These are phyloP conservation scores for Tokudaia muenninki DNA, from an alignment of 2,797 vertebrate species.

Conservation along the genomic window DNA sequence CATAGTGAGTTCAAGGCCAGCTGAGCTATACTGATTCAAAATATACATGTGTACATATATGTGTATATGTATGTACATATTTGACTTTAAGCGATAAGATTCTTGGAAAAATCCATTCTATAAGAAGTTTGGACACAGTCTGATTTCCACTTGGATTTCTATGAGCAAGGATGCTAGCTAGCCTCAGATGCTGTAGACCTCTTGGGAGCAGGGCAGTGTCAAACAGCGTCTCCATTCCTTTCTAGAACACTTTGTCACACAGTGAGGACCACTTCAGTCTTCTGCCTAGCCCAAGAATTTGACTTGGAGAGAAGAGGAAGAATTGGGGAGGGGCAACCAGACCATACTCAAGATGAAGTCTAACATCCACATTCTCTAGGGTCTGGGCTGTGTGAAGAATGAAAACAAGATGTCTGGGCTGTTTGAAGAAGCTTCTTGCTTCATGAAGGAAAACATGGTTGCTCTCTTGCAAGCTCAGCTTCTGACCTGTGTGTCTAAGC, in stretches of 20 bases:
- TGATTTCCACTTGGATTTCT: background rate
- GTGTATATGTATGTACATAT: background rate
- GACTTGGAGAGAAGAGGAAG: slow-evolving; percentile 14
- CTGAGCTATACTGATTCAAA: background rate
- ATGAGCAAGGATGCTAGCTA: background rate
- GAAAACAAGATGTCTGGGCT: no score
- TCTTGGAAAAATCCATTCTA: background rate
- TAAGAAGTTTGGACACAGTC: background rate
- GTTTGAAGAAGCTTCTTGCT: background rate
- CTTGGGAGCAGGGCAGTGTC: no score
- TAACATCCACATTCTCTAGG: background rate
- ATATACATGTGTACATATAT: background rate
- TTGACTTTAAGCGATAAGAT: slow-evolving; percentile 37
- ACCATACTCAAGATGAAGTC: background rate
- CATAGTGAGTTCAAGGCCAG: background rate
- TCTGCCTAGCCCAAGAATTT: background rate
- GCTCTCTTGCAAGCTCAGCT: background rate
- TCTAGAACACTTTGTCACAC: background rate
- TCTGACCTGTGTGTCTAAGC: background rate
- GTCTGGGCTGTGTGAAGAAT: background rate
- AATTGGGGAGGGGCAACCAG: background rate
- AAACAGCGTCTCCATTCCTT: background rate
- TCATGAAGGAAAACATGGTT: background rate
- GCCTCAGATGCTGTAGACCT: background rate
- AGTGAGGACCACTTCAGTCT: background rate